Evolutionary conservation across 2,888 invertebrate genomes (phyloP).

Genomic region (Lymantria monacha): DNA sequence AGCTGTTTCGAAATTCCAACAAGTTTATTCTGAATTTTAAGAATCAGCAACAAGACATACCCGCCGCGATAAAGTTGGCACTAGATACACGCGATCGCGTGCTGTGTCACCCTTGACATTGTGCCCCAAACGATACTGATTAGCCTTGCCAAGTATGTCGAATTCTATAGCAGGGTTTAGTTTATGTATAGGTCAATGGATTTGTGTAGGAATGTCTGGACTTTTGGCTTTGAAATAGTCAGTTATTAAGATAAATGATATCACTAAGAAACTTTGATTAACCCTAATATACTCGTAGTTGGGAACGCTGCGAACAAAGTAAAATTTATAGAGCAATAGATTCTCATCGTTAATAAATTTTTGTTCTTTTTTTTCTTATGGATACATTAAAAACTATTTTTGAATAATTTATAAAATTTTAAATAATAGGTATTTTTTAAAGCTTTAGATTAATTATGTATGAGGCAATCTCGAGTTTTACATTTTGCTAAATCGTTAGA

Average conservation of each 20-base stretch:
- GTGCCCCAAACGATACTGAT: constrained; percentile 23
- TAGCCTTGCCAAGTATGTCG: constrained; percentile 25
- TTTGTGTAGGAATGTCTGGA: constrained; percentile 6
- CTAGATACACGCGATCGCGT: constrained; percentile 35
- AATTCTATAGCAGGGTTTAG: constrained; percentile 5
- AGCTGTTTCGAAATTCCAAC: constrained; percentile 7
- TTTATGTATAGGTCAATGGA: constrained; percentile 19
- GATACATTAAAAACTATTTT: too few relatives aligned
- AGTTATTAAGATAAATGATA: background rate
- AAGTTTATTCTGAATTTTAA: constrained; percentile 23
- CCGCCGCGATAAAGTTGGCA: constrained; percentile 26
- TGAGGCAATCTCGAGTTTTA: too few relatives aligned
- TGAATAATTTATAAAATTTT: too few relatives aligned
- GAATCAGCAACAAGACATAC: constrained; percentile 12
- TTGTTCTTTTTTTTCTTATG: too few relatives aligned
- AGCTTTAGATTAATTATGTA: too few relatives aligned
- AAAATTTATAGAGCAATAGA: too few relatives aligned
- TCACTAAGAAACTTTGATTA: too few relatives aligned
- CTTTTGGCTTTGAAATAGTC: constrained; percentile 2
- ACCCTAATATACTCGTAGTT: too few relatives aligned
- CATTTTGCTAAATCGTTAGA: too few relatives aligned
- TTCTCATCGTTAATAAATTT: too few relatives aligned
- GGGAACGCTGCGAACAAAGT: too few relatives aligned
- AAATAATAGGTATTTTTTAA: too few relatives aligned
- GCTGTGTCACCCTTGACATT: constrained; percentile 30